Percentiles rank a stretch among this genome's conserved stretches.
Evolutionary conservation across 2,797 vertebrate genomes (phyloP).

Genomic region (Pempheris klunzingeri): DNA sequence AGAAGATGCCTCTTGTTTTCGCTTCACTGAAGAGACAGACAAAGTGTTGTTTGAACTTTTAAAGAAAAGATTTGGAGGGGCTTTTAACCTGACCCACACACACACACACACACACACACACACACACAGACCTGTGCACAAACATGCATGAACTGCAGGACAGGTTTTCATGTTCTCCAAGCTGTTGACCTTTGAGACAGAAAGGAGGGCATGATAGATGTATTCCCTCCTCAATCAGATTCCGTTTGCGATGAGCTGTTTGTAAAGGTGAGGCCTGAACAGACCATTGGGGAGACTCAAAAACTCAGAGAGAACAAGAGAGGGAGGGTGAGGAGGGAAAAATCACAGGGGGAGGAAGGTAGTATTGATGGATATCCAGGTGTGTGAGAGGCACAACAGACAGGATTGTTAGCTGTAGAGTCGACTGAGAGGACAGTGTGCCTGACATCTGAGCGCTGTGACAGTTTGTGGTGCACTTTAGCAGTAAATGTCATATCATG

Average conservation of each 20-base stretch:
- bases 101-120: not conserved
- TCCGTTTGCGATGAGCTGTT: conserved; percentile 45
- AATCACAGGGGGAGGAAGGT: not conserved
- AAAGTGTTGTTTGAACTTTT: conserved; percentile 60
- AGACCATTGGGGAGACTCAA: conserved; percentile 14
- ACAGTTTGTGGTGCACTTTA: not conserved
- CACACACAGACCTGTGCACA: conserved; percentile 5
- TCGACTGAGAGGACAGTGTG: not conserved
- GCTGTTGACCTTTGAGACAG: conserved; percentile 63
- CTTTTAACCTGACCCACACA: conserved; percentile 51
- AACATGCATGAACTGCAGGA: conserved; percentile 27
- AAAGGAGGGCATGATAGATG: conserved; percentile 56
- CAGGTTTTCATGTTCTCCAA: conserved; percentile 52
- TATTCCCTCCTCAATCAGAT: conserved; percentile 54
- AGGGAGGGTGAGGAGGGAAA: not conserved
- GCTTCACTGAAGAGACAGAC: conserved; percentile 49
- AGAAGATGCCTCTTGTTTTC: conserved; percentile 60
- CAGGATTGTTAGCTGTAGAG: conserved; percentile 4
- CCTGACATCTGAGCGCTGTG: not conserved
- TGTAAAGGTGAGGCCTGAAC: conserved; percentile 26
- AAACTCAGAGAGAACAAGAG: conserved; percentile 3
- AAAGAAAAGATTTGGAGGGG: conserved; percentile 46
- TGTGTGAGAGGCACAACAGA: conserved; percentile 26
- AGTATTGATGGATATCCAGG: not conserved
- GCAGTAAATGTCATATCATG: not conserved